Conservation (phyloP, 2,797 vertebrate genomes). For the Gallinago nigripennis region DNA sequence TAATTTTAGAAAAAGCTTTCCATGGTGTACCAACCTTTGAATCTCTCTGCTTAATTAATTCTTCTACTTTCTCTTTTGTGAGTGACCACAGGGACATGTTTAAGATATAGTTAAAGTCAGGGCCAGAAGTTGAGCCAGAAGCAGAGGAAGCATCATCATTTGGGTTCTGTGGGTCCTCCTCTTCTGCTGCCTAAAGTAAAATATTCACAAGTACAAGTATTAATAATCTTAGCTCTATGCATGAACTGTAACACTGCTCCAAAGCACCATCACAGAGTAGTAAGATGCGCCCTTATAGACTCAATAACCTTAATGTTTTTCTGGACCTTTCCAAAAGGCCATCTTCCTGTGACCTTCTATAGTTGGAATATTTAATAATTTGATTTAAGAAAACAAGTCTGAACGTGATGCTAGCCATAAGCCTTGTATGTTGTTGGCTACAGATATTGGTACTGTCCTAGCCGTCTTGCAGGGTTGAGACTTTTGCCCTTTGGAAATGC, state of each 20-base stretch:
- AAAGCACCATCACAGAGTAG: not conserved
- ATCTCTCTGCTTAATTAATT: slow-evolving; percentile 94
- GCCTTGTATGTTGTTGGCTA: not conserved
- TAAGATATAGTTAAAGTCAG: slow-evolving; percentile 98
- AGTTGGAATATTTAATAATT: not conserved
- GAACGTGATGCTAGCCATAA: not conserved
- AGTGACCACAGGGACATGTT: slow-evolving; percentile 98
- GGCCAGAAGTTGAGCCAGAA: slow-evolving; percentile 88
- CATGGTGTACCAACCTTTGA: slow-evolving; percentile 83
- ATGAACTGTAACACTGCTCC: not conserved
- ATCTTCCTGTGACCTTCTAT: not conserved
- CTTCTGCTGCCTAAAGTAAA: slow-evolving; percentile 81
- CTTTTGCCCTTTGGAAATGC: not conserved
- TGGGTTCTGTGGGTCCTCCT: slow-evolving; percentile 84
- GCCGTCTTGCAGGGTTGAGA: not conserved
- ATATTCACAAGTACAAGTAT: not conserved
- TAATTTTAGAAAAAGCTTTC: not conserved
- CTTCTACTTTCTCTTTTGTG: slow-evolving; percentile 96
- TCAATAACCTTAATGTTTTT: not conserved
- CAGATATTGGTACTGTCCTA: not conserved
- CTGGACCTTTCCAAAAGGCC: not conserved
- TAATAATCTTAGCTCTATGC: not conserved
- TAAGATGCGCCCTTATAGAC: not conserved
- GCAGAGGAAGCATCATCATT: slow-evolving; percentile 90
- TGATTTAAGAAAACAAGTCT: not conserved